Conservation (phyloP, 64 coral and sea anemone species). For the Montipora sp. region DNA sequence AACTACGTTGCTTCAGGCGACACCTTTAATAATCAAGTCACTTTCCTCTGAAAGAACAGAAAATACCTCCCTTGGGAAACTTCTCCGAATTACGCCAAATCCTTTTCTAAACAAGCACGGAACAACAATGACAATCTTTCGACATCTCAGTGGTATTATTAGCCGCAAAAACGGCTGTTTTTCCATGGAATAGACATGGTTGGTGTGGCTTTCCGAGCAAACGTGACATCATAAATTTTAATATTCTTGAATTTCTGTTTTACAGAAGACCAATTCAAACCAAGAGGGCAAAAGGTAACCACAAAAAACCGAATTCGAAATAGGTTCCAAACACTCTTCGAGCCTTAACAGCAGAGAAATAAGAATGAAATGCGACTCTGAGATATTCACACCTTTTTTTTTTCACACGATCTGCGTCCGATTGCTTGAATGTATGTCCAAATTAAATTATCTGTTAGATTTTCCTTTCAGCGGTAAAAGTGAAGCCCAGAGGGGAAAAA, state of each 20-base stretch:
- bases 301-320: not conserved
- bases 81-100: not conserved
- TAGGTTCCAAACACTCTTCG: slow-evolving; percentile 1
- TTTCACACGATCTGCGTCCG: not conserved
- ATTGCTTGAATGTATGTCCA: slow-evolving; percentile 19
- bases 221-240: slow-evolving; percentile 12
- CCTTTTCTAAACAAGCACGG: not conserved
- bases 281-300: not conserved
- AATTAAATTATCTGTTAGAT: slow-evolving; percentile 29
- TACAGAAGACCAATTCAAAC: not conserved
- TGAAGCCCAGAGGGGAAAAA: not conserved
- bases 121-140: not conserved
- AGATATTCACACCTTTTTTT: slow-evolving; percentile 20
- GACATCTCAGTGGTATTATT: not conserved
- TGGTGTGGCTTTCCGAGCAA: too few relatives aligned
- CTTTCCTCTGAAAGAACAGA: slow-evolving; percentile 22
- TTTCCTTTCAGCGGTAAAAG: not conserved
- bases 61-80: slow-evolving; percentile 17
- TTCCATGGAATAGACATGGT: not conserved
- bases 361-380: slow-evolving; percentile 1
- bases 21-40: not conserved
- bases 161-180: not conserved
- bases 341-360: slow-evolving; percentile 15
- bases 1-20: slow-evolving; percentile 19
- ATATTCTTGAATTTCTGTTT: not conserved